Conservation (phyloP, 2,888 invertebrate species). For the Liposcelis brunnea region DNA sequence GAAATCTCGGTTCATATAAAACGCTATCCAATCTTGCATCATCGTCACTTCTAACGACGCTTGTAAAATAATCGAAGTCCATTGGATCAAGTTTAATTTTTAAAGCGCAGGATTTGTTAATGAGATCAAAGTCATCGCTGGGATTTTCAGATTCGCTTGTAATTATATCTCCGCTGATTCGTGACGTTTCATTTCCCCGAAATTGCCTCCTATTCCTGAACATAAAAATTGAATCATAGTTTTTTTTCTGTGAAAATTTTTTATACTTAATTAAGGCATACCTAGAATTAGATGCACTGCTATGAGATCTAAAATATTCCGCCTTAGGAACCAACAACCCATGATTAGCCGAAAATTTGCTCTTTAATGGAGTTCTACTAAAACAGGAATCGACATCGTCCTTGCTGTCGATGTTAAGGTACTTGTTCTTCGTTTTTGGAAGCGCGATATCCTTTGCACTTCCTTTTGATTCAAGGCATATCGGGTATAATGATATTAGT, state of each 20-base stretch:
- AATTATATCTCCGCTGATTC: slow-evolving; percentile 17
- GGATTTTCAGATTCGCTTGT: slow-evolving; percentile 33
- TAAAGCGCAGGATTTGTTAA: slow-evolving; percentile 34
- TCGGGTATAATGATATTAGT: slow-evolving; percentile 36
- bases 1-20: slow-evolving; percentile 27
- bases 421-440: slow-evolving; percentile 21
- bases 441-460: slow-evolving; percentile 11
- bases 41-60: slow-evolving; percentile 30
- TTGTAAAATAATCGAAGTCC: slow-evolving; percentile 43
- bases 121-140: slow-evolving; percentile 32
- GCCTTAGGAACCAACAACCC: background rate
- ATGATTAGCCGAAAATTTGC: background rate
- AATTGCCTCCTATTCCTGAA: no score
- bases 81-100: slow-evolving; percentile 38
- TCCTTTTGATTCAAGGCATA: slow-evolving; percentile 17
- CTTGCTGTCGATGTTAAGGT: slow-evolving; percentile 15
- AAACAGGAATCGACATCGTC: background rate
- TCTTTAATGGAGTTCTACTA: background rate
- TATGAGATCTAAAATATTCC: background rate
- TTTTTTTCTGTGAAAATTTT: no score
- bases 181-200: no score
- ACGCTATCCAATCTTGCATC: slow-evolving; percentile 27
- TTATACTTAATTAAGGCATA: no score
- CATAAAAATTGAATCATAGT: no score
- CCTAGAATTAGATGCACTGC: slow-evolving; percentile 2